Base-by-base conservation (phyloP, 1,140 invertebrate genomes). In the Bombus pascuorum region DNA sequence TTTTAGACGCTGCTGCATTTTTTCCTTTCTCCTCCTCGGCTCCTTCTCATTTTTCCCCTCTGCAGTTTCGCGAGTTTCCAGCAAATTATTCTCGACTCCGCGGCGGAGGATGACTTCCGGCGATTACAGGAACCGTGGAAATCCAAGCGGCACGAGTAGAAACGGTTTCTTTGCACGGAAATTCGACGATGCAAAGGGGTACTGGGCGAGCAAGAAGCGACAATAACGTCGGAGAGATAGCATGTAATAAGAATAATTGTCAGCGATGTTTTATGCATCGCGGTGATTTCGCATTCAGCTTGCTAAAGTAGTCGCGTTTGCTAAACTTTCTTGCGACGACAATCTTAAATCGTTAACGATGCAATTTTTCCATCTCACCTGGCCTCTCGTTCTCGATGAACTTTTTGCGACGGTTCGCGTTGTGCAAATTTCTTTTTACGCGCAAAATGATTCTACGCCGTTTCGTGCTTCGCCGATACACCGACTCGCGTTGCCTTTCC, bases 241-340 rank as follows among this genome's bases (percentile, higher is more conserved):
- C 81, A 18, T n/a, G 44, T 78, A 68, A 42, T 53, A 78, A 83
- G 82, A 71, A 79, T 84, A 70, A 84, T 84, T 59, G 82, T 71
- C 82, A 25, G 22, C 8, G 75, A 70, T 59, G 62, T 79, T 84
- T 84, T 71, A 78, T 78, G 44, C 82, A 44, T 84, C 47, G 47
- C 32, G 65, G 32, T 79, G 65, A 78, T 84, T 68, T 59, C 59
- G 59, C 59, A 68, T 79, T 84, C 75, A 79, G 25, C 34, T 37
- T 13, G 10, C 22, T 9, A 28, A 57, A 66, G 39, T 37, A 65
- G n/a, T 82, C 44, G 32, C 71, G 71, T 42, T 70, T 34, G 65
- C 34, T 42, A 28, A 83, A 78, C 75, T 70, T 83, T 70, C 62
- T 70, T 53, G 44, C 32, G 15, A 8, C 18, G 42, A 74, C n/a